Evolutionary conservation across 1,140 invertebrate species (phyloP).

Genomic region (Drosophila serrata): DNA sequence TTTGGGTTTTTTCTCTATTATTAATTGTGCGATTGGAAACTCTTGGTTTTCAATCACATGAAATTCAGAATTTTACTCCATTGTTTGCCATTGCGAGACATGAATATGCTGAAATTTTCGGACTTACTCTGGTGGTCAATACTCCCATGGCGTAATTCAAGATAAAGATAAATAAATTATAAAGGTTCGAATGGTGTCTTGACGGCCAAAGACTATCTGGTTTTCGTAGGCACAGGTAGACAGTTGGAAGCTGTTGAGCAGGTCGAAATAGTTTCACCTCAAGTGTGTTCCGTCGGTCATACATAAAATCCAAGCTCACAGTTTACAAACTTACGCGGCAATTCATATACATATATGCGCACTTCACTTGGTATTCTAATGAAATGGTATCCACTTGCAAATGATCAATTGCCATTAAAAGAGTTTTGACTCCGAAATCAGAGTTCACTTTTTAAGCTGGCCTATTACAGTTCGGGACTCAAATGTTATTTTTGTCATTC

Average conservation of each 20-base stretch:
- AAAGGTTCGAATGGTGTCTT: constrained; percentile 69
- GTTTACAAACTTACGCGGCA: constrained; percentile 7
- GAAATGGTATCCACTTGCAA: constrained; percentile 85
- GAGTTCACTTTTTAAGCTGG: constrained; percentile 57
- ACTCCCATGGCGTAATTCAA: constrained; percentile 85
- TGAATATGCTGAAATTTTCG: constrained; percentile 84
- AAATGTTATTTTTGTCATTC: constrained; percentile 18
- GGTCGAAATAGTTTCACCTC: constrained; percentile 84
- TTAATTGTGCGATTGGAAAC: constrained; percentile 63
- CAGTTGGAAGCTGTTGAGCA: constrained; percentile 81
- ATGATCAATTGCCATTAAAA: constrained; percentile 85
- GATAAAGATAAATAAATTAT: constrained; percentile 84
- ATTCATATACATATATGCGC: constrained; percentile 39
- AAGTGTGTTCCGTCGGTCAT: constrained; percentile 75
- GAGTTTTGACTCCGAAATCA: constrained; percentile 80
- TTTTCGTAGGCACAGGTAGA: constrained; percentile 75
- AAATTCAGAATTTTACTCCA: constrained; percentile 72
- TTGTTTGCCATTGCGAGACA: constrained; percentile 68
- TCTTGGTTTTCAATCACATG: constrained; percentile 76
- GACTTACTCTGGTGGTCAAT: constrained; percentile 85
- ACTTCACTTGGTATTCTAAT: constrained; percentile 81
- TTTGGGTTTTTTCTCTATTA: constrained; percentile 52
- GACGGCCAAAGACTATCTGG: constrained; percentile 64
- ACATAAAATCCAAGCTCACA: constrained; percentile 32
- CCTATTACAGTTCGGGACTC: constrained; percentile 33